phyloP scores from a whole-genome alignment of 2,888 invertebrate genomes.

The Panorpa germanica region DNA sequence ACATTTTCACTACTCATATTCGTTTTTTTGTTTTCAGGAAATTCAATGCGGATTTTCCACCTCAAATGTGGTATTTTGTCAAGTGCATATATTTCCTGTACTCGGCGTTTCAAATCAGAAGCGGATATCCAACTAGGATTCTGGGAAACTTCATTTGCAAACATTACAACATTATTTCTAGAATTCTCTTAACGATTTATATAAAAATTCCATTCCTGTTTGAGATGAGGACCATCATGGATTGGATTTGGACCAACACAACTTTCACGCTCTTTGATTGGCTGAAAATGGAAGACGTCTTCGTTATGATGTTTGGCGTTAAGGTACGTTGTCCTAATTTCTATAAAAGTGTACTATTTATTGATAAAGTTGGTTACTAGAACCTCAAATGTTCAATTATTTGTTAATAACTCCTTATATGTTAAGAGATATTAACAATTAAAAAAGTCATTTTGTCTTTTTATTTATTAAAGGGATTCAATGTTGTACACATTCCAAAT shows the following conservation, averaged over 20 bases:
- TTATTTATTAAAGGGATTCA: no score
- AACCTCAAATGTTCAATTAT: no score
- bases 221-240: slow-evolving; percentile 92
- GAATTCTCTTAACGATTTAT: no score
- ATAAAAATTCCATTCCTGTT: slow-evolving; percentile 93
- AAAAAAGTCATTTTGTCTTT: no score
- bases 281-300: slow-evolving; percentile 99
- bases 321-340: slow-evolving; percentile 59
- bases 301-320: slow-evolving; percentile 84
- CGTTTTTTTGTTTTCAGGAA: slow-evolving; percentile 35
- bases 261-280: slow-evolving; percentile 97
- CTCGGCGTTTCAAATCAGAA: slow-evolving; percentile 94
- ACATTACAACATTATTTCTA: slow-evolving; percentile 77
- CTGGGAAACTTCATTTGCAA: slow-evolving; percentile 97
- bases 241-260: slow-evolving; percentile 99
- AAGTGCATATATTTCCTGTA: slow-evolving; percentile 93
- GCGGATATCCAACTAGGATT: slow-evolving; percentile 93
- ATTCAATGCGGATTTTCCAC: slow-evolving; percentile 68
- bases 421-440: no score
- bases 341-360: no score
- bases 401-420: no score
- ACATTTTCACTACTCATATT: no score
- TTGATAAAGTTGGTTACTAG: no score
- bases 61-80: slow-evolving; percentile 92
- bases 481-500: no score